These are phyloP conservation scores for Gerris lacustris DNA, from an alignment of 2,888 invertebrate species.

Conservation along the genomic window DNA sequence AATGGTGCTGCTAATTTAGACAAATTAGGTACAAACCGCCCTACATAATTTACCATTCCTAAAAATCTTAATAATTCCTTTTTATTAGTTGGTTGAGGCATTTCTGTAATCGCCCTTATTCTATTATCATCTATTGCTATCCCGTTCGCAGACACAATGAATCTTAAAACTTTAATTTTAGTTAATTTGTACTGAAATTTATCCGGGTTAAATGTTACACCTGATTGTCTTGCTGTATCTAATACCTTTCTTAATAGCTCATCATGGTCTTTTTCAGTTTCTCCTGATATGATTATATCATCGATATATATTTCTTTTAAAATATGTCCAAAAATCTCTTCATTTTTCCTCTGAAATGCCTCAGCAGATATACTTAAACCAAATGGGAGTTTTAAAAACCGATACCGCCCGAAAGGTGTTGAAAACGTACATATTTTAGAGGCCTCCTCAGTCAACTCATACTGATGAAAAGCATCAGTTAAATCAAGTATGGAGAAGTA, in stretches of 20 bases:
- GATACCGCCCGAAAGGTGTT: no score
- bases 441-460: no score
- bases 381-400: no score
- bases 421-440: no score
- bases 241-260: not conserved
- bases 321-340: no score
- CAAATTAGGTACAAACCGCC: not conserved
- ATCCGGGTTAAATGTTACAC: not conserved
- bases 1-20: not conserved
- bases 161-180: not conserved
- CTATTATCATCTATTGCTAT: not conserved
- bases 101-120: not conserved
- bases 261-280: not conserved
- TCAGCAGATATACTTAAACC: no score
- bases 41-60: not conserved
- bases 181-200: slow-evolving; percentile 1
- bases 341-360: no score
- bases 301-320: no score
- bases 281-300: slow-evolving; percentile 1
- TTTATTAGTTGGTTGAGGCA: not conserved
- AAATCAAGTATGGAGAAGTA: no score
- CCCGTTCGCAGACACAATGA: not conserved
- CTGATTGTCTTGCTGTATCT: not conserved
- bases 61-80: not conserved
- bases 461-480: no score